A percentile compares a stretch with the other conserved stretches of the same genome.
Evolutionary conservation across 2,113 vertebrate genomes (phyloP).

Genomic region (Varanus komodoensis): DNA sequence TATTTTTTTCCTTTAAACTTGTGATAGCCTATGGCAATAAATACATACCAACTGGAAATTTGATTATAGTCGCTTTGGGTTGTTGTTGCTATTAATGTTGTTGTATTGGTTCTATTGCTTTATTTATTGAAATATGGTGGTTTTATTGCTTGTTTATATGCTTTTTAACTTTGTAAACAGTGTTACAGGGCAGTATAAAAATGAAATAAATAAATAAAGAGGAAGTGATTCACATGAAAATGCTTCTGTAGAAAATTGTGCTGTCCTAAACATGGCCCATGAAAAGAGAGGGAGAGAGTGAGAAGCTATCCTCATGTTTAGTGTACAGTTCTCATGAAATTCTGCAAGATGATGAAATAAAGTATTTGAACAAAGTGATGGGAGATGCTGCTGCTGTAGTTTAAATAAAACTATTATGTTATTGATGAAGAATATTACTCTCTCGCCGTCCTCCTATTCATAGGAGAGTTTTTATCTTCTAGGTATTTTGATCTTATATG

Average conservation of each 20-base stretch:
- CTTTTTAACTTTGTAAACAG: too few species aligned
- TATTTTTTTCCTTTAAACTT: too few species aligned
- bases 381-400: constrained; percentile 2
- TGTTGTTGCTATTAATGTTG: too few species aligned
- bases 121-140: too few species aligned
- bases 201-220: neutral
- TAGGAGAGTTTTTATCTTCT: neutral
- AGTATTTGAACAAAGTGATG: neutral
- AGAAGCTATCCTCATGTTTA: too few species aligned
- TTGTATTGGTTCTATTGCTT: too few species aligned
- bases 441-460: neutral
- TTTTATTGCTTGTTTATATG: too few species aligned
- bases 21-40: too few species aligned
- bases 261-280: constrained; percentile 8
- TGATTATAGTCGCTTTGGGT: too few species aligned
- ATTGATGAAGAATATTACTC: neutral
- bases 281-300: neutral
- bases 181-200: too few species aligned
- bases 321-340: neutral
- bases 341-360: neutral
- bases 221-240: constrained; percentile 21
- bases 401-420: neutral
- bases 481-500: neutral
- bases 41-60: too few species aligned
- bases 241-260: constrained; percentile 13